Percentiles rank a stretch among this genome's conserved stretches.
These are phyloP conservation scores for Zaprionus taronus DNA, from an alignment of 1,140 invertebrate species.

Conservation along the genomic window DNA sequence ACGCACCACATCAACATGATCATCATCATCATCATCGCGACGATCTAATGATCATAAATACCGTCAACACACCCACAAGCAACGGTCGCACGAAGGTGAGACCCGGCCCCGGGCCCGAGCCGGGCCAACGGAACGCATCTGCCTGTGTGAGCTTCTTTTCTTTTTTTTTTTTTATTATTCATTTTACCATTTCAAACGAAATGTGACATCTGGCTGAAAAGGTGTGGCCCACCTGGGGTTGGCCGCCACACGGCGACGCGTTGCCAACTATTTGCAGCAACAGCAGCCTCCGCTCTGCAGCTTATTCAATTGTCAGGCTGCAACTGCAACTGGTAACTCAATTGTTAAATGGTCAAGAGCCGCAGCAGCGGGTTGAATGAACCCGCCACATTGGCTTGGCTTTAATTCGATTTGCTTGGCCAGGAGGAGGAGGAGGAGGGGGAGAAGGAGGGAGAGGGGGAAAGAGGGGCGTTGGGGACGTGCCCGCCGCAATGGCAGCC, in stretches of 20 bases:
- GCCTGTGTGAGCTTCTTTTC: background rate
- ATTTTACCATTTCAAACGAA: constrained; percentile 12
- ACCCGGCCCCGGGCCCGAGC: background rate
- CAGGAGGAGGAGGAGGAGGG: background rate
- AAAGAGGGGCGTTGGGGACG: constrained; percentile 27
- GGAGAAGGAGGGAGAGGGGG: background rate
- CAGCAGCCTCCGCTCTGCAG: constrained; percentile 8
- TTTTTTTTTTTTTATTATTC: background rate
- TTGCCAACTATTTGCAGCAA: constrained; percentile 10
- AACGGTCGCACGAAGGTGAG: constrained; percentile 27
- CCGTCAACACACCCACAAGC: constrained; percentile 45
- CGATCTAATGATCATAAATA: constrained; percentile 41
- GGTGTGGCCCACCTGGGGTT: constrained; percentile 29
- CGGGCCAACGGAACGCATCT: constrained; percentile 11
- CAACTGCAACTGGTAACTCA: constrained; percentile 31
- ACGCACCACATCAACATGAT: constrained; percentile 34
- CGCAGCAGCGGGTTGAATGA: constrained; percentile 37
- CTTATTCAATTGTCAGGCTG: constrained; percentile 25
- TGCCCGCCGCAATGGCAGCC: constrained; percentile 41
- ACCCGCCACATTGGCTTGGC: constrained; percentile 14
- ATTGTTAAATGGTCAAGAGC: constrained; percentile 47
- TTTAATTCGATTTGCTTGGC: constrained; percentile 24
- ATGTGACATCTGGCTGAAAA: constrained; percentile 43
- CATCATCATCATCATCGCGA: constrained; percentile 5
- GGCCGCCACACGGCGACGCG: constrained; percentile 6